Evolutionary conservation across 2,113 vertebrate genomes (phyloP).

Genomic region (Tychaedon coryphoeus): DNA sequence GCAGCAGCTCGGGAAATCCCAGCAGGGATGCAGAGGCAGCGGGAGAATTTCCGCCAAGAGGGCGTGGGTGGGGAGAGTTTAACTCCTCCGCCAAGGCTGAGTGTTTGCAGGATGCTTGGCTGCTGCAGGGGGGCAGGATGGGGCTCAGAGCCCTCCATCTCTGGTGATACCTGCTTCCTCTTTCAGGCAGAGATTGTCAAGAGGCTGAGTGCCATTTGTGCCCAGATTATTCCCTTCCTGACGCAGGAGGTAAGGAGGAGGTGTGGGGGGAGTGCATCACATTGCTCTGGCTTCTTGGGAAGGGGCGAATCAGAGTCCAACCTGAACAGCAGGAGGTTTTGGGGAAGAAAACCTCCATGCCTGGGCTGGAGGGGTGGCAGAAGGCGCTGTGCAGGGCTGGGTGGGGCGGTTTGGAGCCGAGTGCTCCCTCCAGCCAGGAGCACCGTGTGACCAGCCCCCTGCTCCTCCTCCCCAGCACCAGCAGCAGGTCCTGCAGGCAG

Average conservation of each 20-base stretch:
- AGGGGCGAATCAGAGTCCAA: rapidly evolving
- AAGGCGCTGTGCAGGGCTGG: rapidly evolving
- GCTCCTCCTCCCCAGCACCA: slow-evolving; percentile 79
- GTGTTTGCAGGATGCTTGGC: background rate
- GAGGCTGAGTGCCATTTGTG: slow-evolving; percentile 89
- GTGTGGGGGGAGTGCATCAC: rapidly evolving
- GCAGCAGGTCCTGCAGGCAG: slow-evolving; percentile 91
- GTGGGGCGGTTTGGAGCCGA: rapidly evolving
- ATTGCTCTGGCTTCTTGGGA: background rate
- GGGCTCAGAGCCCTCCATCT: background rate
- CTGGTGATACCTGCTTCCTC: background rate
- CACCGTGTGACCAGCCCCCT: rapidly evolving
- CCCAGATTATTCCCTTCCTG: slow-evolving; percentile 92
- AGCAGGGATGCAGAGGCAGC: background rate
- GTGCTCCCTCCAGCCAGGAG: background rate
- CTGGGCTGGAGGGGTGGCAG: background rate
- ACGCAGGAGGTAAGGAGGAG: slow-evolving; percentile 86
- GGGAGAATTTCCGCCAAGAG: background rate
- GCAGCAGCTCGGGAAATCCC: slow-evolving; percentile 16
- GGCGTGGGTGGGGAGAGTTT: background rate
- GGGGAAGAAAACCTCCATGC: too few relatives aligned
- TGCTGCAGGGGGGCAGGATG: background rate
- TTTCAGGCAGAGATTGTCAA: slow-evolving; percentile 92
- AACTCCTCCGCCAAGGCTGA: background rate
- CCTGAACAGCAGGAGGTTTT: background rate